These are phyloP conservation scores for Epirrita christyi DNA, from an alignment of 2,888 invertebrate species.

Conservation along the genomic window DNA sequence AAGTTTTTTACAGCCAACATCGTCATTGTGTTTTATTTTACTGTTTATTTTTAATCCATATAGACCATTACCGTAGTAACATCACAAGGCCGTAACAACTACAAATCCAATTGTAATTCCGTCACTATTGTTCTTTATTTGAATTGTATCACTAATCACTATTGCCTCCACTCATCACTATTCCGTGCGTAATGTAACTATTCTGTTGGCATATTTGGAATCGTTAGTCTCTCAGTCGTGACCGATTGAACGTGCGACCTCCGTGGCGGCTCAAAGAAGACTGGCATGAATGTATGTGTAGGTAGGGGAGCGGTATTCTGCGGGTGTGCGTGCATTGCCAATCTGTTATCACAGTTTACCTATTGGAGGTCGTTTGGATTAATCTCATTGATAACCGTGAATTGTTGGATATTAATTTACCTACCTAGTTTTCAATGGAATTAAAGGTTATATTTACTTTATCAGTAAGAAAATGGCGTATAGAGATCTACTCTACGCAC, in stretches of 20 bases:
- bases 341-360: conserved; percentile 59
- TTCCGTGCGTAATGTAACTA: conserved; percentile 41
- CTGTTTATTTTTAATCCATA: conserved; percentile 4
- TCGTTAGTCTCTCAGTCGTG: conserved; percentile 12
- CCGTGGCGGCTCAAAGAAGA: conserved; percentile 25
- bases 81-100: conserved; percentile 34
- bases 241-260: conserved; percentile 28
- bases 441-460: conserved; percentile 17
- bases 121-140: conserved; percentile 43
- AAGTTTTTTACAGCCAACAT: conserved; percentile 91
- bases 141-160: conserved; percentile 46
- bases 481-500: no score
- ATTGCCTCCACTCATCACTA: conserved; percentile 55
- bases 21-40: conserved; percentile 45
- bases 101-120: conserved; percentile 30
- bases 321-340: conserved; percentile 39
- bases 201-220: conserved; percentile 44
- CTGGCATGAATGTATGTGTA: conserved; percentile 17
- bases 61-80: conserved; percentile 1
- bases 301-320: conserved; percentile 19
- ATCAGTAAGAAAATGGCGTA: conserved; percentile 20
- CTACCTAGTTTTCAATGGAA: conserved; percentile 18
- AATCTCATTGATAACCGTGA: conserved; percentile 49
- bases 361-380: conserved; percentile 53
- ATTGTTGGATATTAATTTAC: conserved; percentile 35